Evolutionary conservation across 2,888 invertebrate genomes (phyloP), one percentile per base, ranked within the genome.

Genomic region (Parnassius orleans): DNA sequence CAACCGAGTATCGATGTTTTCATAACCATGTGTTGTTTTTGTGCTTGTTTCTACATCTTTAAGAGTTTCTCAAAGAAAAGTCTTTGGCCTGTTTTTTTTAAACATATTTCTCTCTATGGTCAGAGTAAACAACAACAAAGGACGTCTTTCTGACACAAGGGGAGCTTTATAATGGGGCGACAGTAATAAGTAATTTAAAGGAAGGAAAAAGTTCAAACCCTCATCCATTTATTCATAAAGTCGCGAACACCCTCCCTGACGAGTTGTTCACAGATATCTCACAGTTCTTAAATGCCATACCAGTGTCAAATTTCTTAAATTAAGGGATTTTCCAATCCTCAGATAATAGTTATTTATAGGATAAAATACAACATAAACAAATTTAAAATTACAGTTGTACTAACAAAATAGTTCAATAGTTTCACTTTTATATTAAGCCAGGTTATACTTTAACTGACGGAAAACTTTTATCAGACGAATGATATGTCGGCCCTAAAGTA

Each of bases 111-210:
- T 63, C 57, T 56, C 60, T 60, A 64, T 69, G 68, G 66, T 67
- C 65, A 66, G 73, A 72, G 72, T 69, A 76, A 77, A 76, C 71
- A 73, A 70, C 70, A 66, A 73, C 69, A 75, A 73, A 73, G 72
- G 73, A 71, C 73, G 67, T 42, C 53, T 14, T 33, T 53, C 66
- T 67, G 71, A 70, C 75, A 67, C 64, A 60, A 61, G 61, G 63
- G 67, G 67, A 68, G 69, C 72, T 68, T 72, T 73, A 74, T 48
- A 59, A 56, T 59, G 71, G 68, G 66, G 60, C 60, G 64, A 56
- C 66, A 60, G 73, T 69, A 77, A 75, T 74, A 77, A 72, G 74
- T 73, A 72, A 78, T 74, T 73, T 72, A 64, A 72, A 70, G 57
- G 64, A 66, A 65, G 63, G 64, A 66, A 69, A 64, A 67, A 68